These are phyloP conservation scores for Herminia tarsipennalis DNA, from an alignment of 2,888 invertebrate species.

Conservation along the genomic window DNA sequence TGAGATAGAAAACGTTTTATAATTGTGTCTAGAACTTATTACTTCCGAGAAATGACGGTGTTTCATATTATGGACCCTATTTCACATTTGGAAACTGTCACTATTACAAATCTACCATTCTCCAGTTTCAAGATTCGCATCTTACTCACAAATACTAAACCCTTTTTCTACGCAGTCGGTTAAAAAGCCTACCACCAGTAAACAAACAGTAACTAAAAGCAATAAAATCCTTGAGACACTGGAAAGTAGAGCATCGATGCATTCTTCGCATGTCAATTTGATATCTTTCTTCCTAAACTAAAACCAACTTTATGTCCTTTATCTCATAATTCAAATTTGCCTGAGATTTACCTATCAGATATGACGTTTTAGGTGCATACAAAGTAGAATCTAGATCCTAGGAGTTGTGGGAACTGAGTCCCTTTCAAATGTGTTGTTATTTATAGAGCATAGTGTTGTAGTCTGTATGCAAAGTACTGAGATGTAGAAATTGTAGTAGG, in stretches of 20 bases:
- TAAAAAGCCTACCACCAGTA: conserved; percentile 8
- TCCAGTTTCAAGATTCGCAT: too few relatives aligned
- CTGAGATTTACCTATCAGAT: conserved; percentile 5
- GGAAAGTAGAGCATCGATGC: conserved; percentile 71
- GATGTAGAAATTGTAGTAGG: conserved; percentile 42
- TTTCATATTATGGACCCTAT: too few relatives aligned
- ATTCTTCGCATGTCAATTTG: conserved; percentile 63
- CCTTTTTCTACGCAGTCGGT: background rate
- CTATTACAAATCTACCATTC: too few relatives aligned
- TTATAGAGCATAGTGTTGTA: conserved; percentile 45
- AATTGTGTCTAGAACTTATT: too few relatives aligned
- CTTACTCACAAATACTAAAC: too few relatives aligned
- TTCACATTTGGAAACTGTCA: too few relatives aligned
- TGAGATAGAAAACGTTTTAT: too few relatives aligned
- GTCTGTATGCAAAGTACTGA: conserved; percentile 39
- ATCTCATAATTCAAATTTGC: conserved; percentile 13
- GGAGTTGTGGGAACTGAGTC: conserved; percentile 76
- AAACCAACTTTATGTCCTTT: conserved; percentile 20
- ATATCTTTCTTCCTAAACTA: conserved; percentile 15
- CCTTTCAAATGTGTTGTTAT: conserved; percentile 73
- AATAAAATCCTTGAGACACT: conserved; percentile 58
- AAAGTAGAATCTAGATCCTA: conserved; percentile 53
- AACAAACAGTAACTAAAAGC: conserved; percentile 31
- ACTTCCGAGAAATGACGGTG: too few relatives aligned
- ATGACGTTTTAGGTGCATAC: conserved; percentile 28